Evolutionary conservation across 2,113 vertebrate genomes (phyloP).

Genomic region (Sporophila hypoxantha): DNA sequence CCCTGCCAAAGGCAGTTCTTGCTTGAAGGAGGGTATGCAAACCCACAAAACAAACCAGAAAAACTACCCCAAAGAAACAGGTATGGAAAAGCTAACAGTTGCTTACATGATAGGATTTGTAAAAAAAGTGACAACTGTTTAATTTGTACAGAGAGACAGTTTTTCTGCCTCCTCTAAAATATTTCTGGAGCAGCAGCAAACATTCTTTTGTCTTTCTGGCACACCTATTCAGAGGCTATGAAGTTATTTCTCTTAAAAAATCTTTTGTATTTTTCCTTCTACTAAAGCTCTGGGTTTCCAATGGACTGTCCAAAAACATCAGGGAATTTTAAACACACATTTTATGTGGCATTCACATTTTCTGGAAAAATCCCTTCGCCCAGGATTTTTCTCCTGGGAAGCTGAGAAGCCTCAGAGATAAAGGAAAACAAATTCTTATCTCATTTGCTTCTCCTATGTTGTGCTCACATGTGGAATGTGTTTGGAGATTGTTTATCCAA

Average conservation of each 20-base stretch:
- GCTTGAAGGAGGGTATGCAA: not conserved
- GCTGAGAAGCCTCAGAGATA: no score
- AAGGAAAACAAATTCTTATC: no score
- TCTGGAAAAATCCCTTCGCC: no score
- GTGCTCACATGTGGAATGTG: no score
- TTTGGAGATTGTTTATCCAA: no score
- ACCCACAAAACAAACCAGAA: not conserved
- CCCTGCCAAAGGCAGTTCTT: not conserved
- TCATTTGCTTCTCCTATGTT: no score
- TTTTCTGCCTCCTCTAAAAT: not conserved
- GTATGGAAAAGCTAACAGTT: not conserved
- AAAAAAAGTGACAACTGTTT: not conserved
- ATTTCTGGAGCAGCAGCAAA: not conserved
- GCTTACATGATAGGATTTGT: not conserved
- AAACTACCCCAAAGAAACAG: not conserved
- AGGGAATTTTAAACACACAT: not conserved
- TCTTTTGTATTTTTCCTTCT: not conserved
- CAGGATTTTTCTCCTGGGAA: no score
- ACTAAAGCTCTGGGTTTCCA: not conserved
- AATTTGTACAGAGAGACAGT: not conserved
- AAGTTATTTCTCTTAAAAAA: not conserved
- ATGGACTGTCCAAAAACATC: not conserved
- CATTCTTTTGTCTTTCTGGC: not conserved
- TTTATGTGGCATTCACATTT: not conserved
- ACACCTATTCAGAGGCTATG: not conserved